Base-by-base conservation (phyloP, 2,113 vertebrate genomes). In the Hippocampus abdominalis region DNA sequence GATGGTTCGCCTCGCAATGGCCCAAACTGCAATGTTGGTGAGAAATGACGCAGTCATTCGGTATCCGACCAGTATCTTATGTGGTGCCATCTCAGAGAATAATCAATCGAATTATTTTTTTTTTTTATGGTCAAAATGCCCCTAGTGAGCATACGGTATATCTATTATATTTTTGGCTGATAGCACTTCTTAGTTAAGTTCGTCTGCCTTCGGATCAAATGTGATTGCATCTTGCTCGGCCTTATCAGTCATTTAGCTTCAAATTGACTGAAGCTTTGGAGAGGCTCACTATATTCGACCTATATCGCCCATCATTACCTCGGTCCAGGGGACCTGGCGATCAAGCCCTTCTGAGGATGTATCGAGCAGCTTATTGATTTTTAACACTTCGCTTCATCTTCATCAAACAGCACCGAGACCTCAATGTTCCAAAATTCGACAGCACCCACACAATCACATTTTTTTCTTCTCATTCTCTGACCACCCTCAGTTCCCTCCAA, bases 311-410 rank as follows among this genome's bases (percentile, higher is more conserved):
- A 81, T 73, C 46, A 79, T 80, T 76, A 64, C 59, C 53, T 69
- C n/a, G 23, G 56, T 75, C 54, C 13, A 53, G 66, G 77, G 72
- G 71, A 72, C 79, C 66, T 36, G 60, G 69, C 83, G 77, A 79
- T 83, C 78, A 83, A 84, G 66, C 76, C 81, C 77, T 66, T 84
- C 81, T 78, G 76, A 76, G 77, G 83, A 80, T 70, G 65, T 87
- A 88, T 88, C 44, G 78, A 90, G 76, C 84, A 78, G 20, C 70
- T 72, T 86, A 91, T 90, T 88, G 91, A 90, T 91, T 90, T 91
- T 85, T 77, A 87, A 81, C 84, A 86, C 82, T 86, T 89, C 81
- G 77, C 79, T 91, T 90, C 80, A 87, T 91, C 88, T 89, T 91
- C 82, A 90, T 90, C 88, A 88, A 86, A 86, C 73, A 54, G 72